phyloP scores from a whole-genome alignment of 2,797 vertebrate genomes.

The Coccyzus lansbergi region DNA sequence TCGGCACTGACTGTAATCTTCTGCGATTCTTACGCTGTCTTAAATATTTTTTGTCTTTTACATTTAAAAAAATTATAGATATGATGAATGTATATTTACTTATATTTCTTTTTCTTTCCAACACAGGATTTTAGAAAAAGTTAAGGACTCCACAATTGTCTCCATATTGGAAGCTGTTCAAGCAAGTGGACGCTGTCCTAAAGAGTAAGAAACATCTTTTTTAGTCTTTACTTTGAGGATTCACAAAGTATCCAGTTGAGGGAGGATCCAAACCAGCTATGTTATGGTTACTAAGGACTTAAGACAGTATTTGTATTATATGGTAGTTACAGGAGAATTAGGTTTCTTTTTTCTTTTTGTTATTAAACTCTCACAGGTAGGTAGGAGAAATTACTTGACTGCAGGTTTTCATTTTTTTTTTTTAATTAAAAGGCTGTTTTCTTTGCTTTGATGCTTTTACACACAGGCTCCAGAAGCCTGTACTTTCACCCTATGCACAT shows the following conservation, averaged over 20 bases:
- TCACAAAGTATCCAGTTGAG: neutral
- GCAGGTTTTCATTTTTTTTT: neutral
- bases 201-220: constrained; percentile 8
- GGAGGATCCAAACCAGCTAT: neutral
- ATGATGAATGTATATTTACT: neutral
- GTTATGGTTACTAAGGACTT: neutral
- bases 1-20: neutral
- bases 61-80: neutral
- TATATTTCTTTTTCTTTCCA: neutral
- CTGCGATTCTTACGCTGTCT: neutral
- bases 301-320: neutral
- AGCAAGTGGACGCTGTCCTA: constrained; percentile 2
- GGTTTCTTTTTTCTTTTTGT: neutral
- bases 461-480: neutral
- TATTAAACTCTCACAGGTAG: neutral
- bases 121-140: neutral
- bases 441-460: neutral
- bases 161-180: constrained; percentile 27
- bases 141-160: neutral
- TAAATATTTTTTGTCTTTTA: neutral
- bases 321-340: neutral
- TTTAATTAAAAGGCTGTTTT: neutral
- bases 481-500: neutral
- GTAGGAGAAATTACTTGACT: neutral
- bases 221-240: neutral